Conservation (phyloP, 2,888 invertebrate genomes). For the Amphipyra tragopoginis region DNA sequence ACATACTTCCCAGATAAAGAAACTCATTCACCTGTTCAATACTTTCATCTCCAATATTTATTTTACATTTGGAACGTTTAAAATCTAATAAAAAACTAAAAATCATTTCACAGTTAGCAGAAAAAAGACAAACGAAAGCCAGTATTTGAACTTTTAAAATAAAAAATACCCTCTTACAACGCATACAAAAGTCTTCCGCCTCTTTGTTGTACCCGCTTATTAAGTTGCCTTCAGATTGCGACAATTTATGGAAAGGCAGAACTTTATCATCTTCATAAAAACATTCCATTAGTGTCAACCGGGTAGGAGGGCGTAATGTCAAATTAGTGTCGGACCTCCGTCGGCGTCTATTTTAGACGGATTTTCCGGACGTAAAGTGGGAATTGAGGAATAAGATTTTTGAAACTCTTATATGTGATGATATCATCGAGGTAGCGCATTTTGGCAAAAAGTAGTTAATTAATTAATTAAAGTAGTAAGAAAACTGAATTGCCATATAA, state of each 20-base stretch:
- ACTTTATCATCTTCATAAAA: conserved; percentile 62
- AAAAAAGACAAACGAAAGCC: conserved; percentile 9
- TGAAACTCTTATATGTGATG: conserved; percentile 4
- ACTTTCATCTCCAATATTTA: no score
- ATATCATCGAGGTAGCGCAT: conserved; percentile 11
- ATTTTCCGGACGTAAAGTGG: conserved; percentile 32
- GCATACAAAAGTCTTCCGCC: conserved; percentile 23
- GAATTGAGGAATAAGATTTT: conserved; percentile 15
- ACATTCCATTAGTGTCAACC: conserved; percentile 64
- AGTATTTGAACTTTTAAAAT: conserved; percentile 22
- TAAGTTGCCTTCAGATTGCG: conserved; percentile 48
- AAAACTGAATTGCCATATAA: no score
- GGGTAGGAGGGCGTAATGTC: conserved; percentile 57
- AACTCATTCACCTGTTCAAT: no score
- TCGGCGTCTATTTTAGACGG: conserved; percentile 53
- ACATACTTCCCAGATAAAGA: no score
- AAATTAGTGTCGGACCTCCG: conserved; percentile 66
- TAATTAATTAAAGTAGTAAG: not conserved
- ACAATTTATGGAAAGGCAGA: conserved; percentile 51
- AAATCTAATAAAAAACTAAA: no score
- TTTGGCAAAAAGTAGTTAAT: not conserved
- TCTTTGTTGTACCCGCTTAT: conserved; percentile 43
- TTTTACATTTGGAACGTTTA: no score
- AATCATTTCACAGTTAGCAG: not conserved
- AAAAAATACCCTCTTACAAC: conserved; percentile 18